Evolutionary conservation across 2,888 invertebrate genomes (phyloP).

Genomic region (Alloplasta piceator): DNA sequence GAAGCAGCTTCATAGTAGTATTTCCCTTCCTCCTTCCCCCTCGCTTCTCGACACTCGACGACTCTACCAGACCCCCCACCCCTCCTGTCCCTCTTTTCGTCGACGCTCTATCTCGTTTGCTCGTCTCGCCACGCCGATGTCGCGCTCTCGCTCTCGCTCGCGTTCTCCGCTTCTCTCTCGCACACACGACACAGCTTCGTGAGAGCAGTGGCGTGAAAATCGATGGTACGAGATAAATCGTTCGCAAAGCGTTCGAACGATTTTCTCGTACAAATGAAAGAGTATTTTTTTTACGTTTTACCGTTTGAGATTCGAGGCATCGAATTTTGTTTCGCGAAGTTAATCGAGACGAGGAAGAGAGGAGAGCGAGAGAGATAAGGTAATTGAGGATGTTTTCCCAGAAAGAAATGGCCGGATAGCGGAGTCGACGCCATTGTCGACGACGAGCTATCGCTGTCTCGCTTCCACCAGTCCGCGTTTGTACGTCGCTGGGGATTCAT

Average conservation of each 20-base stretch:
- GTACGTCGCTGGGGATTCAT: no score
- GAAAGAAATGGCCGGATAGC: constrained; percentile 19
- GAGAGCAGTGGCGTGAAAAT: constrained; percentile 57
- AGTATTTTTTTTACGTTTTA: neutral
- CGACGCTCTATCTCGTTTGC: constrained; percentile 13
- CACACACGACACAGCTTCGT: neutral
- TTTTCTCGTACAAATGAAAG: neutral
- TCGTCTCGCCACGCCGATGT: neutral
- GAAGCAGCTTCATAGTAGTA: constrained; percentile 66
- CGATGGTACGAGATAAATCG: constrained; percentile 45
- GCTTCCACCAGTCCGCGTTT: neutral
- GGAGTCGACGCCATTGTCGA: constrained; percentile 51
- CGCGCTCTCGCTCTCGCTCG: constrained; percentile 20
- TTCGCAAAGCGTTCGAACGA: neutral
- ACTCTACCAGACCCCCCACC: constrained; percentile 13
- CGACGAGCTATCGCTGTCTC: constrained; percentile 29
- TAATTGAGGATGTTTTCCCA: no score
- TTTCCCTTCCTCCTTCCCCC: constrained; percentile 37
- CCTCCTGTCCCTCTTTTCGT: constrained; percentile 24
- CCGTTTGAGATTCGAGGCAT: neutral
- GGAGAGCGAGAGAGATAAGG: neutral
- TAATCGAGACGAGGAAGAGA: neutral
- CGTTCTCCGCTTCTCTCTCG: neutral
- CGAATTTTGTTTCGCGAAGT: neutral
- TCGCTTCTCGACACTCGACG: constrained; percentile 32